Conservation (phyloP, 2,797 vertebrate species). For the Leucoraja ocellata region DNA sequence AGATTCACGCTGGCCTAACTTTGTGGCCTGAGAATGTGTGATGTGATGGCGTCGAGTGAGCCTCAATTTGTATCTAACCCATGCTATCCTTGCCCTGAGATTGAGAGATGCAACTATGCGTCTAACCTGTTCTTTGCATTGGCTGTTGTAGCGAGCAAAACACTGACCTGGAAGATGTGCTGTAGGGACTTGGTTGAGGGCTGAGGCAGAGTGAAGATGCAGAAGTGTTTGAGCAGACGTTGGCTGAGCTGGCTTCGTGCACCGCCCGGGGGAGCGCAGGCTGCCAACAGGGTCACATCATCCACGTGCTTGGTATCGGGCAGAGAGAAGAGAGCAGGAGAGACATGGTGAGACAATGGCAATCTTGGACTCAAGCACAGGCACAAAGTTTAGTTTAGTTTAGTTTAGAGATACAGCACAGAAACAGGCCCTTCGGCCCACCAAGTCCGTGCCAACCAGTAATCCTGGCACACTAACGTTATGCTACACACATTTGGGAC, state of each 20-base stretch:
- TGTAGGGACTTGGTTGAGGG: constrained; percentile 48
- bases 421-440: no score
- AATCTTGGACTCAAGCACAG: not conserved
- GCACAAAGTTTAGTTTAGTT: no score
- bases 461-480: no score
- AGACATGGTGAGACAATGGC: not conserved
- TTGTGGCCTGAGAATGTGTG: not conserved
- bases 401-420: no score
- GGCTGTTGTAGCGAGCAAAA: not conserved
- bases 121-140: not conserved
- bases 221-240: constrained; percentile 53
- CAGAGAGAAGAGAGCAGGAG: constrained; percentile 5
- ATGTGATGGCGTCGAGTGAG: not conserved
- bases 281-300: constrained; percentile 51
- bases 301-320: constrained; percentile 47
- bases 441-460: no score
- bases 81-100: not conserved
- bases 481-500: no score
- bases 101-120: not conserved
- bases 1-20: no score
- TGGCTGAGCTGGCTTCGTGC: constrained; percentile 47
- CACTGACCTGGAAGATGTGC: constrained; percentile 50
- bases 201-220: constrained; percentile 48
- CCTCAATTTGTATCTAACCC: not conserved
- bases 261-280: constrained; percentile 46